These are phyloP conservation scores for Drosophila serrata DNA, from an alignment of 1,140 invertebrate species.

Conservation along the genomic window DNA sequence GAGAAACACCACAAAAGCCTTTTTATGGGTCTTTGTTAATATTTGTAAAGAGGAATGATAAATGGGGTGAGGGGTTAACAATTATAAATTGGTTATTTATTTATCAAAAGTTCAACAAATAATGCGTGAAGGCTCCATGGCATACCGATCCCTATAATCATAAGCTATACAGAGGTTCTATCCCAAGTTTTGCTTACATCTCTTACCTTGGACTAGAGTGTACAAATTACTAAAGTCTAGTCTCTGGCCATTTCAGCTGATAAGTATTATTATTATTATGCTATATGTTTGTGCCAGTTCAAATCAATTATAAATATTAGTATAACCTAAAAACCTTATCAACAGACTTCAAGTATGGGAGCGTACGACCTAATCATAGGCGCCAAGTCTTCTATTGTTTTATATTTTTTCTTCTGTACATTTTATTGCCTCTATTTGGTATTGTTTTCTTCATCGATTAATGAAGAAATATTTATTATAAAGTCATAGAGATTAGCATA, in stretches of 20 bases:
- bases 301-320: conserved; percentile 54
- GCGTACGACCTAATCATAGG: conserved; percentile 30
- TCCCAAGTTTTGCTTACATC: conserved; percentile 26
- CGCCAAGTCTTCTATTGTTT: conserved; percentile 26
- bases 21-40: conserved; percentile 17
- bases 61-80: neutral
- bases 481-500: conserved; percentile 33
- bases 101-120: neutral
- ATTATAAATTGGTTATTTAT: conserved; percentile 1
- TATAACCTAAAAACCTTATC: conserved; percentile 49
- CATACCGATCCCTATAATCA: conserved; percentile 1
- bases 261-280: conserved; percentile 24
- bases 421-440: neutral
- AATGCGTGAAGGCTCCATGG: neutral
- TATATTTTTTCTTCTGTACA: neutral
- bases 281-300: conserved; percentile 36
- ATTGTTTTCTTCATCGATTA: conserved; percentile 34
- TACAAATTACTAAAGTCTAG: conserved; percentile 3
- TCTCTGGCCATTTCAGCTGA: conserved; percentile 25
- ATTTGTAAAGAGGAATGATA: neutral
- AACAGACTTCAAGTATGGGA: conserved; percentile 4
- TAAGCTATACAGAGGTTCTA: neutral
- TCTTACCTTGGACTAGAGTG: conserved; percentile 23
- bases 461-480: neutral
- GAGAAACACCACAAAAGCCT: no score